phyloP scores from a whole-genome alignment of 2,113 vertebrate genomes.

The Columba livia region DNA sequence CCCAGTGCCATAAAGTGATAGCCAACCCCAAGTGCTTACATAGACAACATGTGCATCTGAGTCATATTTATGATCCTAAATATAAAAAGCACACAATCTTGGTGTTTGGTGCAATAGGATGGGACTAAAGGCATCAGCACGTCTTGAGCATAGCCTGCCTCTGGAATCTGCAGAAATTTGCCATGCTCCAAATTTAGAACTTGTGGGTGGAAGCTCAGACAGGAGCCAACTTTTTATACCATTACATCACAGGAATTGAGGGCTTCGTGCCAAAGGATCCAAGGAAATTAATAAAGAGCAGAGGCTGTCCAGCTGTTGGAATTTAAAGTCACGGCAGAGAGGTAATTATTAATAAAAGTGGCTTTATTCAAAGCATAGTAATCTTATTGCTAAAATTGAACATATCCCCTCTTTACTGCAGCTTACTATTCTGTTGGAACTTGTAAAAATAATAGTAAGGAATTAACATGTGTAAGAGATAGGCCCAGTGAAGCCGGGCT shows the following conservation, averaged over 20 bases:
- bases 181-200: conserved; percentile 78
- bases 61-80: conserved; percentile 69
- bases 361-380: conserved; percentile 23
- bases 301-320: conserved; percentile 62
- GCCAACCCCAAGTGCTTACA: conserved; percentile 67
- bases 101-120: conserved; percentile 55
- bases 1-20: conserved; percentile 68
- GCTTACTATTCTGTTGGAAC: conserved; percentile 20
- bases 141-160: conserved; percentile 58
- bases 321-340: conserved; percentile 56
- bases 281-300: conserved; percentile 71
- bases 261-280: conserved; percentile 31
- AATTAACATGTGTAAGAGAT: conserved; percentile 19
- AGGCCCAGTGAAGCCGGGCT: background rate
- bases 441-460: conserved; percentile 5
- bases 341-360: conserved; percentile 65
- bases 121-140: conserved; percentile 54
- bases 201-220: conserved; percentile 63
- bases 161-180: conserved; percentile 71
- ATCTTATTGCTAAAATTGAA: conserved; percentile 59
- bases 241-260: conserved; percentile 74
- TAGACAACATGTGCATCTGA: conserved; percentile 65
- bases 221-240: conserved; percentile 71
- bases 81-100: conserved; percentile 56
- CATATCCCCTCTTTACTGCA: conserved; percentile 36